These are phyloP conservation scores for Microvelia longipes DNA, from an alignment of 1,140 invertebrate species.

Conservation along the genomic window DNA sequence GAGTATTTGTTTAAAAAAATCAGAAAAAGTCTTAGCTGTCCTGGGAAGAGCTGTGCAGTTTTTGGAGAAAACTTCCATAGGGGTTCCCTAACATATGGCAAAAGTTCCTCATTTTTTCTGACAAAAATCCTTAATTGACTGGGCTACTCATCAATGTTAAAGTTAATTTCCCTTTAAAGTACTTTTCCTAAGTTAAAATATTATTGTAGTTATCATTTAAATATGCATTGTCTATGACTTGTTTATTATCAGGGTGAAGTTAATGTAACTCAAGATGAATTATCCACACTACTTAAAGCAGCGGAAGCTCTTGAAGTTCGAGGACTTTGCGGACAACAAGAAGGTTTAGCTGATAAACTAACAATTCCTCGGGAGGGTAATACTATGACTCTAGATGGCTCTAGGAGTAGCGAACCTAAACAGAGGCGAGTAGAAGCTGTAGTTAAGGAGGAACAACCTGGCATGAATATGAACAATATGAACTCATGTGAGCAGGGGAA, in stretches of 20 bases:
- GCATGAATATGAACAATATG: not conserved
- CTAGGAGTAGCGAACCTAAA: not conserved
- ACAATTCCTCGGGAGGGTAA: conserved; percentile 7
- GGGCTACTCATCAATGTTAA: too few species aligned
- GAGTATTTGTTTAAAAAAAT: too few species aligned
- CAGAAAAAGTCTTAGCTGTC: too few species aligned
- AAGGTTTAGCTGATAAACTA: conserved; percentile 12
- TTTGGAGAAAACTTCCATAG: too few species aligned
- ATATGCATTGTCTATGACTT: too few species aligned
- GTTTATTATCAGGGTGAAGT: conserved; percentile 50
- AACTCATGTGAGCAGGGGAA: not conserved
- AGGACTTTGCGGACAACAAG: conserved; percentile 31
- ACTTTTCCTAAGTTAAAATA: too few species aligned
- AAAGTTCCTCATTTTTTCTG: too few species aligned
- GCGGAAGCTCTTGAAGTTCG: conserved; percentile 68
- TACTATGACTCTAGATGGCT: not conserved
- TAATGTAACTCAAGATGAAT: conserved; percentile 64
- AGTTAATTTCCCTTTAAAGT: too few species aligned
- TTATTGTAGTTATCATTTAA: too few species aligned
- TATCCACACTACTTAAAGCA: conserved; percentile 58
- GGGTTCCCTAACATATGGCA: too few species aligned
- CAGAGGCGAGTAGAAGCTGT: conserved; percentile 10
- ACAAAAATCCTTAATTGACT: too few species aligned
- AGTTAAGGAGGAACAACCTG: conserved; percentile 8
- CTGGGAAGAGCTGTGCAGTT: too few species aligned